Conservation (phyloP, 2,797 vertebrate species). For the Enteromius unitaeniatus region DNA sequence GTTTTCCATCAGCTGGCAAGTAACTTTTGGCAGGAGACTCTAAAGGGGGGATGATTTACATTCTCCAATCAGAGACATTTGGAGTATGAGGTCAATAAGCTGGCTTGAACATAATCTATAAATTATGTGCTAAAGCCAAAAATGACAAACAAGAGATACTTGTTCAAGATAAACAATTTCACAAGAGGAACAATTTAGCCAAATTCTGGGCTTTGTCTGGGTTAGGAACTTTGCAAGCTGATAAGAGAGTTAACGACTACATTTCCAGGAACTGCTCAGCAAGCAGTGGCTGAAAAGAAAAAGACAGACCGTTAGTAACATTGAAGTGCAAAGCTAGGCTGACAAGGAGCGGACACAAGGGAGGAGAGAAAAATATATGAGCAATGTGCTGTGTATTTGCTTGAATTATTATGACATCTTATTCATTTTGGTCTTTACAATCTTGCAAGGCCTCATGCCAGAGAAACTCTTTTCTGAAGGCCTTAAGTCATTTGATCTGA, state of each 20-base stretch:
- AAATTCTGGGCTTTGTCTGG: background rate
- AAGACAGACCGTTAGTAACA: background rate
- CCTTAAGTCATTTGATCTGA: background rate
- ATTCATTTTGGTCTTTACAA: background rate
- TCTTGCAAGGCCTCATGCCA: background rate
- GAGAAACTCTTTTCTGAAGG: background rate
- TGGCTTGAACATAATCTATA: background rate
- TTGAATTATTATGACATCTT: background rate
- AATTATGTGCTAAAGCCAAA: background rate
- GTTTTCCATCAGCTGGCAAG: background rate
- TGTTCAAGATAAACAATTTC: background rate
- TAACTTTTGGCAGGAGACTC: background rate
- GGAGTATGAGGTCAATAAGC: background rate
- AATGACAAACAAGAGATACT: background rate
- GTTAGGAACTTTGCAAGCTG: background rate
- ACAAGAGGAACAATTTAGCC: no score
- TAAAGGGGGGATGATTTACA: background rate
- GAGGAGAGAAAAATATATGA: background rate
- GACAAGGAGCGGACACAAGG: background rate
- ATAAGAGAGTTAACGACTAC: background rate
- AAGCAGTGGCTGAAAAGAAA: background rate
- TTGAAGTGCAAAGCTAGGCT: background rate
- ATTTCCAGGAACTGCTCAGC: background rate
- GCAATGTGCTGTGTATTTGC: background rate
- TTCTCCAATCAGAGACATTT: background rate